phyloP scores from a whole-genome alignment of 2,797 vertebrate genomes.

The Diplodus puntazzo region DNA sequence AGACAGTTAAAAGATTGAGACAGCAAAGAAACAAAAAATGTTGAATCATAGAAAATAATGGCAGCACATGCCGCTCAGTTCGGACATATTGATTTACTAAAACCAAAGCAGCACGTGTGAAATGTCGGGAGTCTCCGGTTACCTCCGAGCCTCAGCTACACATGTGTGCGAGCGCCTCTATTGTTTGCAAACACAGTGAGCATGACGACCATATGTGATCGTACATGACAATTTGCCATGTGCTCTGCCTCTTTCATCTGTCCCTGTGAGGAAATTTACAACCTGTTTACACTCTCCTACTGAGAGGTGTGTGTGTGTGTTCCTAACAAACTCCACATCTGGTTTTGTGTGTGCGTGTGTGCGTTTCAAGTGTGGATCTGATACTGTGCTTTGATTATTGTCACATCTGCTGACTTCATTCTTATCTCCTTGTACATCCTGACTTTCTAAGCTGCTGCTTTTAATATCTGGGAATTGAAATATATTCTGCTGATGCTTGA shows the following conservation, averaged over 20 bases:
- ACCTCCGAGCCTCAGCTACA: conserved; percentile 1
- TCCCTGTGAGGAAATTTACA: conserved; percentile 62
- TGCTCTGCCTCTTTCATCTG: conserved; percentile 67
- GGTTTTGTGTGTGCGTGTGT: conserved; percentile 17
- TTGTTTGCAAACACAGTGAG: conserved; percentile 45
- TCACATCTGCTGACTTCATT: not conserved
- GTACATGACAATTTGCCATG: conserved; percentile 59
- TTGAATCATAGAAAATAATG: not conserved
- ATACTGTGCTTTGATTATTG: conserved; percentile 1
- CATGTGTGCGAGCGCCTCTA: not conserved
- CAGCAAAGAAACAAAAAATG: not conserved
- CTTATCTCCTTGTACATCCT: not conserved
- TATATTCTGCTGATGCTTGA: not conserved
- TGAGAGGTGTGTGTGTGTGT: conserved; percentile 25
- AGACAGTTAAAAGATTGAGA: not conserved
- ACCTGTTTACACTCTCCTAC: conserved; percentile 53
- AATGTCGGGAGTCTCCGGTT: not conserved
- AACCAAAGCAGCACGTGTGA: not conserved
- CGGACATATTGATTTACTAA: not conserved
- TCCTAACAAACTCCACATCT: conserved; percentile 33
- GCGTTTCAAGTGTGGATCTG: conserved; percentile 15
- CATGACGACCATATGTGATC: conserved; percentile 48
- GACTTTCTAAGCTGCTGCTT: not conserved
- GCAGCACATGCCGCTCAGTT: not conserved
- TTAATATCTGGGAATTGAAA: not conserved